phyloP scores from a whole-genome alignment of 2,113 vertebrate species.

The Nematolebias whitei region DNA sequence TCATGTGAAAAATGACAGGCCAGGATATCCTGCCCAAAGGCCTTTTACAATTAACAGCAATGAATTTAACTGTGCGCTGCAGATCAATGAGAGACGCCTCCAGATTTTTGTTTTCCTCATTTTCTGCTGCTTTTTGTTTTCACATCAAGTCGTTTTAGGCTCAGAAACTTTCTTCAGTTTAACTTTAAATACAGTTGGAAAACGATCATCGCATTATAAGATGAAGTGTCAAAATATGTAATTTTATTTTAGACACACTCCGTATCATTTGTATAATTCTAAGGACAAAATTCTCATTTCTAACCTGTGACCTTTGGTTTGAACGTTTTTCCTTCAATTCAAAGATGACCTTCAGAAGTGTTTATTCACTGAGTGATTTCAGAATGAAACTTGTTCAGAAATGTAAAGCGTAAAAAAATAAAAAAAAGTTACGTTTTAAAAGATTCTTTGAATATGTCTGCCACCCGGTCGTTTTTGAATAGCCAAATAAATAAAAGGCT shows the following conservation, averaged over 20 bases:
- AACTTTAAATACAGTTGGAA: slow-evolving; percentile 26
- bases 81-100: slow-evolving; percentile 52
- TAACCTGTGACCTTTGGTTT: slow-evolving; percentile 1
- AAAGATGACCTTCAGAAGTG: slow-evolving; percentile 15
- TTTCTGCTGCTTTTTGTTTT: slow-evolving; percentile 30
- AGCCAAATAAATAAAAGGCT: slow-evolving; percentile 54
- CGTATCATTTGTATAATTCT: background rate
- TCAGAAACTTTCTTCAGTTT: slow-evolving; percentile 23
- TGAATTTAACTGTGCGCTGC: slow-evolving; percentile 66
- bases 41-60: slow-evolving; percentile 80
- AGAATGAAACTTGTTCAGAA: slow-evolving; percentile 14
- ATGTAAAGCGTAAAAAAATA: slow-evolving; percentile 25
- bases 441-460: slow-evolving; percentile 34
- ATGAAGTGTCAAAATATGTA: slow-evolving; percentile 1
- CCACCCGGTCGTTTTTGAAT: slow-evolving; percentile 47
- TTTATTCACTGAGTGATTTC: slow-evolving; percentile 13
- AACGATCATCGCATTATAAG: background rate
- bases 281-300: background rate
- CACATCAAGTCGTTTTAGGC: slow-evolving; percentile 24
- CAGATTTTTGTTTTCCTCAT: slow-evolving; percentile 44
- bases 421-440: slow-evolving; percentile 47
- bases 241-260: slow-evolving; percentile 1
- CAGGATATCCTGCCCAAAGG: slow-evolving; percentile 74
- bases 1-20: slow-evolving; percentile 74
- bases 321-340: slow-evolving; percentile 6